phyloP scores from a whole-genome alignment of 2,113 vertebrate genomes.

The Sus scrofa region DNA sequence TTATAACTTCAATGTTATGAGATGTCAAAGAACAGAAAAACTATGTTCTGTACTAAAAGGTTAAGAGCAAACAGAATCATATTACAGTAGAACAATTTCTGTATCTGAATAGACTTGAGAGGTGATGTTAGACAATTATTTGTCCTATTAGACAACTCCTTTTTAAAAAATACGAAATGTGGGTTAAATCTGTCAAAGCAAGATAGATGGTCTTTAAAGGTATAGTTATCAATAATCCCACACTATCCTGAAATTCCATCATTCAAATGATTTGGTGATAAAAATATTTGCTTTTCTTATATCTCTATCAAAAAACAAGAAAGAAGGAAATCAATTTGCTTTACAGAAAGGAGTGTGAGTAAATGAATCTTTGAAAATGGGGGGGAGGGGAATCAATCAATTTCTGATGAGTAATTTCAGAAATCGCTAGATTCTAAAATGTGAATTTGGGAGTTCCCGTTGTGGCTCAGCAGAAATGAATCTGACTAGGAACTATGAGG shows the following conservation, averaged over 20 bases:
- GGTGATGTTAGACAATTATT: background rate
- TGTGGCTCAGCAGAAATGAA: no score
- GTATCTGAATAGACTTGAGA: slow-evolving; percentile 10
- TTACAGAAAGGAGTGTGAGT: background rate
- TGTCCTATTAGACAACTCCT: background rate
- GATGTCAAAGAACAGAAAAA: background rate
- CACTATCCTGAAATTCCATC: background rate
- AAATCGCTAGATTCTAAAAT: slow-evolving; percentile 42
- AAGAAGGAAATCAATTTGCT: slow-evolving; percentile 16
- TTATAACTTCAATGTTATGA: slow-evolving; percentile 33
- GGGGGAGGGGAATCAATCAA: background rate
- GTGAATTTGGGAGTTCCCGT: background rate
- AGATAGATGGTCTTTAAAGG: background rate
- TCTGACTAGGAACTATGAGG: no score
- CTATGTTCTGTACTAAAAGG: background rate
- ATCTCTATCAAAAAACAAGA: background rate
- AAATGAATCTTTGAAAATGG: slow-evolving; percentile 16
- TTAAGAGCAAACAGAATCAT: slow-evolving; percentile 41
- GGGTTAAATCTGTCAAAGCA: background rate
- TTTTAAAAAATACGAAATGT: background rate
- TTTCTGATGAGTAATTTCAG: slow-evolving; percentile 29
- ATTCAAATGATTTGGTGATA: slow-evolving; percentile 2
- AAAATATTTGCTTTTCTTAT: background rate
- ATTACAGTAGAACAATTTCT: background rate
- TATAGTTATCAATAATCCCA: background rate